Evolutionary conservation across 2,113 vertebrate species (phyloP).

Genomic region (Rhombomys opimus): DNA sequence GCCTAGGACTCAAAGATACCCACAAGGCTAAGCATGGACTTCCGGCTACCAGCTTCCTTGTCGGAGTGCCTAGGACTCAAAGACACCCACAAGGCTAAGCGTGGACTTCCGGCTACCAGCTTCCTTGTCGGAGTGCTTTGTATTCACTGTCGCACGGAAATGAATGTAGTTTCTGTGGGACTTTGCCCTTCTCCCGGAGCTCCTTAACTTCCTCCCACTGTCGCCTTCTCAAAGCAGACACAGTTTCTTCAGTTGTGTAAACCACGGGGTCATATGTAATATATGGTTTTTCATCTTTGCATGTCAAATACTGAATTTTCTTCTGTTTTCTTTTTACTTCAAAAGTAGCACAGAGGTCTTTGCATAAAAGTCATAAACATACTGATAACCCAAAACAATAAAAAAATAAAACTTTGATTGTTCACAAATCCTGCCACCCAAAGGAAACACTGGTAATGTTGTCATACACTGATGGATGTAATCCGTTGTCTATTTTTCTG

Average conservation of each 20-base stretch:
- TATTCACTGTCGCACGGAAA: neutral
- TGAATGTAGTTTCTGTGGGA: neutral
- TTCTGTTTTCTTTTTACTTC: neutral
- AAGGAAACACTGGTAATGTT: neutral
- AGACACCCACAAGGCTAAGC: neutral
- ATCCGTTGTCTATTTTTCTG: neutral
- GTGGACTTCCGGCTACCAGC: neutral
- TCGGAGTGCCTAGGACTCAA: no score
- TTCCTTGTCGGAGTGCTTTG: neutral
- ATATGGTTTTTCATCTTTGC: neutral
- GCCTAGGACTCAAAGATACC: neutral
- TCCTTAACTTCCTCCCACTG: neutral
- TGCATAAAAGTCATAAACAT: constrained; percentile 2
- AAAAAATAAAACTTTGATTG: neutral
- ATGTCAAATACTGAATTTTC: neutral
- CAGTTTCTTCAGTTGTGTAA: neutral
- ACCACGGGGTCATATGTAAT: neutral
- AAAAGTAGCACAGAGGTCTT: neutral
- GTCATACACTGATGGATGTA: neutral
- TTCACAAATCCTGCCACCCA: neutral
- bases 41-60: neutral
- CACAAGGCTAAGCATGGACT: rapidly evolving
- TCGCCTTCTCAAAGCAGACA: neutral
- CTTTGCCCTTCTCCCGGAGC: neutral
- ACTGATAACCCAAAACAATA: neutral